Conservation (phyloP, 64 coral and sea anemone species). For the Porites australiensis region DNA sequence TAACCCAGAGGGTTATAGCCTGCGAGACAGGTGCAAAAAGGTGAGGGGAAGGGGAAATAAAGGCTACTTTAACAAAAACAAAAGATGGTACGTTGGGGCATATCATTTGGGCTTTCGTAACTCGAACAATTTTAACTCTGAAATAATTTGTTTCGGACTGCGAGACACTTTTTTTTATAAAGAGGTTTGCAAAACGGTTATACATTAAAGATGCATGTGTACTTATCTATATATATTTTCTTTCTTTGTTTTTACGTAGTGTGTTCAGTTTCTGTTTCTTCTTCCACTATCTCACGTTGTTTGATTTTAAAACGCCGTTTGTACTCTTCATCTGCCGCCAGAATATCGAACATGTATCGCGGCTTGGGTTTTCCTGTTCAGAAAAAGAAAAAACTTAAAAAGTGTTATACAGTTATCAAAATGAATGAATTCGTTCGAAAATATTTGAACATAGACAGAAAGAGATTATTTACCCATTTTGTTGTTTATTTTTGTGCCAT, state of each 20-base stretch:
- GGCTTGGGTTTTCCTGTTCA: constrained; percentile 18
- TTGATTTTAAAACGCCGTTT: constrained; percentile 42
- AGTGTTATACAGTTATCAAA: neutral
- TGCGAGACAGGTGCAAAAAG: too few relatives aligned
- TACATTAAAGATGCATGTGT: too few relatives aligned
- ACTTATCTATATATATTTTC: neutral
- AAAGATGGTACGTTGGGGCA: too few relatives aligned
- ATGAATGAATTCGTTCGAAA: neutral
- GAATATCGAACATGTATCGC: constrained; percentile 60
- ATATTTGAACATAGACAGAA: neutral
- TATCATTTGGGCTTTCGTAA: too few relatives aligned
- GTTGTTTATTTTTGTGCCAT: neutral
- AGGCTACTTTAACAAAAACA: too few relatives aligned
- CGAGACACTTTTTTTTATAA: too few relatives aligned
- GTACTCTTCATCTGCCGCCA: constrained; percentile 55
- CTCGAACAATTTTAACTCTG: too few relatives aligned
- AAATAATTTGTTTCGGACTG: too few relatives aligned
- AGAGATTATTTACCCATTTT: neutral
- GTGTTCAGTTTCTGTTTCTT: neutral
- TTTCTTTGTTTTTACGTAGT: neutral
- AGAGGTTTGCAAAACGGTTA: too few relatives aligned
- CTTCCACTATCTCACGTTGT: constrained; percentile 33
- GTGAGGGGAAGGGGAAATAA: too few relatives aligned
- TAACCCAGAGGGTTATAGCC: too few relatives aligned
- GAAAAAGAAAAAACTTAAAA: neutral